A percentile compares a stretch with the other conserved stretches of the same genome.
Evolutionary conservation across 2,888 invertebrate species (phyloP).

Genomic region (Macrophya annulata): DNA sequence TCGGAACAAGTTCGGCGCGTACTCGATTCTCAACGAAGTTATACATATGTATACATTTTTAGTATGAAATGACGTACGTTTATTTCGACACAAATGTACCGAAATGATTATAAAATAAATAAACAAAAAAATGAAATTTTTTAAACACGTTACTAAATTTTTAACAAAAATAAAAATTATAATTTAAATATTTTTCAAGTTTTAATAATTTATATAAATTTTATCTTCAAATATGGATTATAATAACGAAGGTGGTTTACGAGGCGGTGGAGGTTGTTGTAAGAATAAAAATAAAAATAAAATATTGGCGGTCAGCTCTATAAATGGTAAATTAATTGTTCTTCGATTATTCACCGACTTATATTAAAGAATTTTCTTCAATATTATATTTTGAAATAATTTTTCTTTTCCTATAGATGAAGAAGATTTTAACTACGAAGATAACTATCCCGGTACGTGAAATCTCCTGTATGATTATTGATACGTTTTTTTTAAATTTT

Average conservation of each 20-base stretch:
- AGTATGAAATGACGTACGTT: background rate
- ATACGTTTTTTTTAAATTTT: no score
- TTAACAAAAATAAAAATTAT: background rate
- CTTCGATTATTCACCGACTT: background rate
- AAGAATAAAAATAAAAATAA: conserved; percentile 27
- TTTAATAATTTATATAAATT: background rate
- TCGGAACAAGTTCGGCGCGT: background rate
- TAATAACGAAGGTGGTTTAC: conserved; percentile 9
- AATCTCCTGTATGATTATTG: background rate
- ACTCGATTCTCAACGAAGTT: background rate
- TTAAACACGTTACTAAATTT: background rate
- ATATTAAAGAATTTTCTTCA: background rate
- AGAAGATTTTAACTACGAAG: background rate
- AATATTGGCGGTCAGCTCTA: background rate
- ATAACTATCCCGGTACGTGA: background rate
- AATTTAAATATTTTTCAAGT: background rate
- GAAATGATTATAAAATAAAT: background rate
- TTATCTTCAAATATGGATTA: background rate
- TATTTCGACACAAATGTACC: background rate
- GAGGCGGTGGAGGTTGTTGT: conserved; percentile 42
- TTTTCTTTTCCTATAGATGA: background rate
- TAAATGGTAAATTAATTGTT: background rate
- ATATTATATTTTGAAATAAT: background rate
- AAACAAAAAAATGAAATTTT: background rate
- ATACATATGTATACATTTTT: background rate